Evolutionary conservation across 2,888 invertebrate genomes (phyloP).

Genomic region (Calameuta filiformis): DNA sequence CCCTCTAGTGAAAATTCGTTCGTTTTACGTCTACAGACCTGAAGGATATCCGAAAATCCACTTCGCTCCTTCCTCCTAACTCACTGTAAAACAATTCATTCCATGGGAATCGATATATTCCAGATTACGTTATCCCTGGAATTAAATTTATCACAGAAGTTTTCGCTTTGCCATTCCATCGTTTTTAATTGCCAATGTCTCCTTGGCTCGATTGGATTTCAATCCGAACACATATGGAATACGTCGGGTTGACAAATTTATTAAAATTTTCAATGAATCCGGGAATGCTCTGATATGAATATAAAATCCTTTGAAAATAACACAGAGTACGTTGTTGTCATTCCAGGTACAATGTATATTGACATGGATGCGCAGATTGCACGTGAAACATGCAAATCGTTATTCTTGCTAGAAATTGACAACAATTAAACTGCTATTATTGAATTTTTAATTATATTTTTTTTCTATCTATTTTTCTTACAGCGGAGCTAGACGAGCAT

Average conservation of each 20-base stretch:
- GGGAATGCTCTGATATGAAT: background rate
- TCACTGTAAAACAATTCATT: background rate
- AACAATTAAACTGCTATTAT: background rate
- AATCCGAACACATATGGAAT: background rate
- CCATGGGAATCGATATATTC: background rate
- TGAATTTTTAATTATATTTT: background rate
- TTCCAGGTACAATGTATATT: background rate
- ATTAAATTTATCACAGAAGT: background rate
- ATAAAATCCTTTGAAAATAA: background rate
- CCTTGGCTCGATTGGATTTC: background rate
- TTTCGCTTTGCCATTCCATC: background rate
- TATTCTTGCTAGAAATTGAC: too few relatives aligned
- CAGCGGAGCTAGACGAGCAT: slow-evolving; percentile 59
- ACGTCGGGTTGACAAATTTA: background rate
- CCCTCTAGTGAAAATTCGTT: background rate
- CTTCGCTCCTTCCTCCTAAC: background rate
- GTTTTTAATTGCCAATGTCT: background rate
- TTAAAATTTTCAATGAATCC: background rate
- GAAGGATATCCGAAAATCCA: background rate
- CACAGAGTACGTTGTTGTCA: background rate
- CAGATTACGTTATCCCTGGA: background rate
- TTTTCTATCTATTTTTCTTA: slow-evolving; percentile 27
- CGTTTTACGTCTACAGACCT: background rate
- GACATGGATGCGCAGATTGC: background rate
- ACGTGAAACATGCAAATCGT: too few relatives aligned